Percentiles rank a stretch among this genome's conserved stretches.
Evolutionary conservation across 2,888 invertebrate genomes (phyloP).

Genomic region (Micropterix aruncella): DNA sequence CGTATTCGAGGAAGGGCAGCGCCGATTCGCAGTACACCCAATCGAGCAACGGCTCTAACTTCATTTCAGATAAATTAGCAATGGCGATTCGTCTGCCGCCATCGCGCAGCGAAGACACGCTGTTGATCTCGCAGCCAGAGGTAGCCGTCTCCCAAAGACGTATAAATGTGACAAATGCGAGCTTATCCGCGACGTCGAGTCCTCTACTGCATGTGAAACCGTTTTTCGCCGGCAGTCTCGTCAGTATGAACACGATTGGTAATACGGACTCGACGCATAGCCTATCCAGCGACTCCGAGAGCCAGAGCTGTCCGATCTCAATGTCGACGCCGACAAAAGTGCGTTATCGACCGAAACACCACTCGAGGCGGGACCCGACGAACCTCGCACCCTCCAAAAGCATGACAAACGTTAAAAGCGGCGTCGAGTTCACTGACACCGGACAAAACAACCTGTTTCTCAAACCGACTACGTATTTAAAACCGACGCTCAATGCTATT

Average conservation of each 20-base stretch:
- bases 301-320: constrained; percentile 37
- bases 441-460: constrained; percentile 24
- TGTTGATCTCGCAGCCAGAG: constrained; percentile 33
- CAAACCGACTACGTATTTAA: constrained; percentile 26
- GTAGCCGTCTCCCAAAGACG: constrained; percentile 33
- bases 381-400: constrained; percentile 42
- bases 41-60: constrained; percentile 29
- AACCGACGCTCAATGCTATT: constrained; percentile 34
- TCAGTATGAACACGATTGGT: constrained; percentile 41
- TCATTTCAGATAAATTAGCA: not conserved
- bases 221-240: constrained; percentile 46
- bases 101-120: constrained; percentile 67
- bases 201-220: constrained; percentile 50
- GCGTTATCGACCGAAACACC: constrained; percentile 33
- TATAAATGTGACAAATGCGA: constrained; percentile 42
- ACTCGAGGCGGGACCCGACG: constrained; percentile 17
- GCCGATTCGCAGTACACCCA: constrained; percentile 43
- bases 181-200: constrained; percentile 53
- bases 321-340: constrained; percentile 38
- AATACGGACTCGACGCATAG: constrained; percentile 53
- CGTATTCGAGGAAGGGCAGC: constrained; percentile 38
- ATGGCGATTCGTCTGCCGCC: constrained; percentile 44
- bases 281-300: constrained; percentile 50
- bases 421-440: constrained; percentile 30
- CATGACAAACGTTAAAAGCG: constrained; percentile 45